Base-by-base conservation (phyloP, 2,797 vertebrate genomes). In the Oreochromis mossambicus region DNA sequence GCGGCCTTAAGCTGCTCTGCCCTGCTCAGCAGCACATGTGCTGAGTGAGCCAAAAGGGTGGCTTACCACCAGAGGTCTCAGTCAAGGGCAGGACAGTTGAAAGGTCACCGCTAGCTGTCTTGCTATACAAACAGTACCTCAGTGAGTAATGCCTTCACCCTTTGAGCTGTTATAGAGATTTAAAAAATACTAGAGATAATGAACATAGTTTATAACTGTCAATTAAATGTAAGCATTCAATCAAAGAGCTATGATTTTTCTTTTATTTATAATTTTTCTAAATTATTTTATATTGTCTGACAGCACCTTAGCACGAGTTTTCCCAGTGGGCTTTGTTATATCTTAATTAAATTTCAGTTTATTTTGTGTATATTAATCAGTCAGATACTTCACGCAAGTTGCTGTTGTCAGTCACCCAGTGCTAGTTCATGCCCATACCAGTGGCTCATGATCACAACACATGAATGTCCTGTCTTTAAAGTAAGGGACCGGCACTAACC, bases 51-150 rank as follows among this genome's bases (percentile, higher is more conserved):
- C 92, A 89, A 95, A 95, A 58, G 83, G 90, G 90, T 93, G 95
- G 96, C 96, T 96, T 96, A 96, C 93, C 88, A 92, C 93, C 93
- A 95, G 92, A 93, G 96, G 96, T 96, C 95, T 90, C 91, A 91
- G 94, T 94, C 96, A 96, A 96, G 95, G 96, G 92, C 95, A 94
- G 94, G 93, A 93, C 94, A 94, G 96, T 95, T 94, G 92, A 96
- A 95, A 96, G 96, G 96, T 96, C 95, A 94, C 82, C 61, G 68
- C 73, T 73, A 86, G 91, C 90, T 78, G 90, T 90, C 90, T 90
- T 86, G 87, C 93, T 92, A 85, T 88, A 94, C 92, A 95, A 94
- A 92, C 91, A 89, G 86, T 50, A 82, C 85, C 90, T 90, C 90
- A 77, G 87, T 34, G 48, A 91, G 87, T 86, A 88, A 88, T 80